Conservation (phyloP, 2,113 vertebrate genomes). For the Tyrannus savana region DNA sequence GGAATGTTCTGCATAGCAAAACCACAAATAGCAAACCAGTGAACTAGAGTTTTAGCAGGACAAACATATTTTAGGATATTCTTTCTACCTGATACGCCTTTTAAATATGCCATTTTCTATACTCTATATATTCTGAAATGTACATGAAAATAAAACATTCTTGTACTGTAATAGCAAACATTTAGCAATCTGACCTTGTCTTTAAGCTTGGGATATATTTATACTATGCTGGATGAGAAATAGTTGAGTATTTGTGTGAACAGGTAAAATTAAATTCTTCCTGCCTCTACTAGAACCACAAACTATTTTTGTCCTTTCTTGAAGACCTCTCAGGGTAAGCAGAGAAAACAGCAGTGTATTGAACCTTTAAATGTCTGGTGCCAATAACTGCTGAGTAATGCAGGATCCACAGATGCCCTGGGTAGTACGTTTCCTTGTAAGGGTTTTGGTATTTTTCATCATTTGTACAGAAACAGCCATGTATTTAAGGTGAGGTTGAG, state of each 20-base stretch:
- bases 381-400: background rate
- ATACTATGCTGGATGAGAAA: background rate
- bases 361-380: background rate
- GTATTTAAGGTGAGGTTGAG: background rate
- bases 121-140: conserved; percentile 68
- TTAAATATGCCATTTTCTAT: conserved; percentile 56
- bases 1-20: background rate
- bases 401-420: background rate
- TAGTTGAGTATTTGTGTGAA: conserved; percentile 3
- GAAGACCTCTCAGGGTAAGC: background rate
- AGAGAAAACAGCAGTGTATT: background rate
- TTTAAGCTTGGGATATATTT: conserved; percentile 16
- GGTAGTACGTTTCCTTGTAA: background rate
- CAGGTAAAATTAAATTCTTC: conserved; percentile 8
- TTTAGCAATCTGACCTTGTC: background rate
- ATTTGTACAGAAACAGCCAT: background rate
- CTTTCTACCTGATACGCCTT: conserved; percentile 44
- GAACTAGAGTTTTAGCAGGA: background rate
- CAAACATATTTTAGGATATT: conserved; percentile 1
- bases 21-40: background rate
- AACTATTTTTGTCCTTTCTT: conserved; percentile 27
- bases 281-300: conserved; percentile 35
- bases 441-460: background rate
- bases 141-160: conserved; percentile 69
- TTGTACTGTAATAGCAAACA: conserved; percentile 3